Base-by-base conservation (phyloP, 2,113 vertebrate genomes). In the Cepphus grylle region DNA sequence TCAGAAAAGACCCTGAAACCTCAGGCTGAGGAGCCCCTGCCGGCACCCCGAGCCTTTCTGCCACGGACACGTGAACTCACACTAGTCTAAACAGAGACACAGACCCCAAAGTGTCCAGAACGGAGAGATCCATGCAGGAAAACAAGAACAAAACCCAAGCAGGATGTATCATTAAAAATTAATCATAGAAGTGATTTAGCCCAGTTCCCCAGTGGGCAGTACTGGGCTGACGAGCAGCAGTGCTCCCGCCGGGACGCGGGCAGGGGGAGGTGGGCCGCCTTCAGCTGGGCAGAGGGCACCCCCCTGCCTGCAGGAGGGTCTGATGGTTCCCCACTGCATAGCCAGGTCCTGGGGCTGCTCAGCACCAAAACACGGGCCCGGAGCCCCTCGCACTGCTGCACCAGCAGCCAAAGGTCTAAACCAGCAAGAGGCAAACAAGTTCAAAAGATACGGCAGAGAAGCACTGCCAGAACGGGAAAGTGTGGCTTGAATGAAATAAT, bases 211-310 rank as follows among this genome's bases (percentile, higher is more conserved):
- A 0, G 58, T 7, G 71, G 42, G 59, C 21, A 27, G 17, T 27
- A 7, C 59, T 27, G 80, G 53, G 59, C 58, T 43, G 70, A 30
- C 30, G 5, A 62, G 76, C 52, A 27, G 71, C 71, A 15, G 34
- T 1, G 15, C 11, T 76, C 20, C n/a, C 1, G 1, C 49, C 15
- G 40, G 86, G 65, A 21, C 5, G 2, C 6, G 5, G 55, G 11
- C 5, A 15, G 34, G 3, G 11, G 61, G 34, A 63, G 18, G 8
- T 12, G 2, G 3, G 45, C 66, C 71, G 45, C 40, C 50, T 65
- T 49, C 5, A 23, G n/a, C 16, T 5, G 30, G 61, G 66, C 82
- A 53, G 49, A 8, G 45, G 6, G 6, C 56, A 32, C 27, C 55
- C 4, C 47, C 21, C 11, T 3, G 12, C 59, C 40, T 2, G 1